Conservation (phyloP, 2,113 vertebrate genomes). For the Megaceryle maxima region DNA sequence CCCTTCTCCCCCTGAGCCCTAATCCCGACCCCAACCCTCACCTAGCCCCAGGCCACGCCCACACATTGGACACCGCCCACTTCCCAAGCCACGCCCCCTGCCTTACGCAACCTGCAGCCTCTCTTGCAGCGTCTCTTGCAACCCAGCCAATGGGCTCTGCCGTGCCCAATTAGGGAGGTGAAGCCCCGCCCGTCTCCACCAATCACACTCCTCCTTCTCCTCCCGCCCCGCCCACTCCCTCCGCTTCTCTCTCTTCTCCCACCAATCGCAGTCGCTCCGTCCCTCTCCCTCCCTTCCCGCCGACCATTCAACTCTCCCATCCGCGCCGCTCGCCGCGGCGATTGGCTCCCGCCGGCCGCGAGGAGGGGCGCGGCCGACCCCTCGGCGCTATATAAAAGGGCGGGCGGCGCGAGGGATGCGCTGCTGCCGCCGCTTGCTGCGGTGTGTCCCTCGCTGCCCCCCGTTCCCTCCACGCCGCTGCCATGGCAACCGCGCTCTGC, state of each 20-base stretch:
- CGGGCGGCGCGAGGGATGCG: fast-evolving
- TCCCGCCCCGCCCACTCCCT: too few relatives aligned
- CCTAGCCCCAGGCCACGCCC: too few relatives aligned
- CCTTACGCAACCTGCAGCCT: not conserved
- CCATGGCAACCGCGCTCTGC: not conserved
- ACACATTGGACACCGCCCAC: too few relatives aligned
- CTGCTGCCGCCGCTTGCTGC: too few relatives aligned
- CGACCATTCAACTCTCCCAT: not conserved
- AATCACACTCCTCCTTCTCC: not conserved
- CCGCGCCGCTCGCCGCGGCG: not conserved
- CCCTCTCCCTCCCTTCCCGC: not conserved
- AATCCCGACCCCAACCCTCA: not conserved
- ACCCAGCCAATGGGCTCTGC: not conserved
- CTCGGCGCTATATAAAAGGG: not conserved
- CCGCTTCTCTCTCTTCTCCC: not conserved
- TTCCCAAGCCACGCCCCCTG: too few relatives aligned
- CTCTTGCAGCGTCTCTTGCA: not conserved
- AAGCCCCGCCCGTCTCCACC: not conserved
- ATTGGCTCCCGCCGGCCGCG: not conserved
- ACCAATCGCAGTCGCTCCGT: not conserved
- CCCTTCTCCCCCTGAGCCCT: too few relatives aligned
- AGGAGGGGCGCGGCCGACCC: not conserved
- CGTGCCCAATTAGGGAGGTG: not conserved
- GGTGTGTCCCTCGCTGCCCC: fast-evolving
- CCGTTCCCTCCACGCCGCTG: fast-evolving